phyloP scores from a whole-genome alignment of 2,113 vertebrate genomes.

The Dicrurus megarhynchus region DNA sequence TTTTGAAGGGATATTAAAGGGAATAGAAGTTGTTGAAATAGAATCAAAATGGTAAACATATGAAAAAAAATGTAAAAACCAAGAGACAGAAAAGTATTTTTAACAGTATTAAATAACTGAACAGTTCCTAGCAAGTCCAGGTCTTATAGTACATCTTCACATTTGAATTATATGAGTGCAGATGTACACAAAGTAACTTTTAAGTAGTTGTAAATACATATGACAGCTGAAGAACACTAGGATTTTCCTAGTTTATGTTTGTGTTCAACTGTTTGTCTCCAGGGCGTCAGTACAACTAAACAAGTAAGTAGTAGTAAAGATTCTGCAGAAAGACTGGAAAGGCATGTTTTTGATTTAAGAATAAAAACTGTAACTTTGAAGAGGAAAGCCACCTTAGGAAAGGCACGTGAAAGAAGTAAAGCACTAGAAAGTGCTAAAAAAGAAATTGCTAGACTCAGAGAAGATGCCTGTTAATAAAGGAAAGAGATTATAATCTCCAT shows the following conservation, averaged over 20 bases:
- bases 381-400: not conserved
- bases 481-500: not conserved
- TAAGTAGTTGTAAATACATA: not conserved
- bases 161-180: not conserved
- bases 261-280: not conserved
- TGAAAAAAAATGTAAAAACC: not conserved
- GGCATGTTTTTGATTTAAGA: not conserved
- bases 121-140: not conserved
- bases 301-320: not conserved
- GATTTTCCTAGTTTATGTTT: not conserved
- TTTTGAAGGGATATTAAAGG: not conserved
- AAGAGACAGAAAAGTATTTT: not conserved
- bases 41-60: not conserved
- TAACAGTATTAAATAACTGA: not conserved
- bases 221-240: not conserved
- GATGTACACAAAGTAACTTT: not conserved
- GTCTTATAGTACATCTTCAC: not conserved
- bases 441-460: not conserved
- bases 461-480: not conserved
- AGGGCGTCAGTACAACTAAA: not conserved
- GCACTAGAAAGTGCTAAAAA: not conserved
- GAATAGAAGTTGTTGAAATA: not conserved
- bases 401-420: not conserved
- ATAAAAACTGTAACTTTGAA: not conserved
- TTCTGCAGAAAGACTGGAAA: not conserved